Evolutionary conservation across 2,888 invertebrate genomes (phyloP).

Genomic region (Eilema sororculum): DNA sequence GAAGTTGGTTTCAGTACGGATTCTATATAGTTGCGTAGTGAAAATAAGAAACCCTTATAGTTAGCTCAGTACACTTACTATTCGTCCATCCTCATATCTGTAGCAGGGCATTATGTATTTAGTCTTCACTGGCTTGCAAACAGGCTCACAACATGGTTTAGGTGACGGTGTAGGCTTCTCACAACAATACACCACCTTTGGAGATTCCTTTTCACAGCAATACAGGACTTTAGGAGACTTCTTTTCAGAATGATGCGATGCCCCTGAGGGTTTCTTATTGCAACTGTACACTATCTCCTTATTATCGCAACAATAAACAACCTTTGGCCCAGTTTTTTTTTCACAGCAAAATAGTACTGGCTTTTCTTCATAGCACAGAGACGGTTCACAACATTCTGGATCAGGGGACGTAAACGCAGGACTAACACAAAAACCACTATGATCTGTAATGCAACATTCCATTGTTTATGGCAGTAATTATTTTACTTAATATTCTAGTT

Average conservation of each 20-base stretch:
- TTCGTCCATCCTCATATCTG: slow-evolving; percentile 81
- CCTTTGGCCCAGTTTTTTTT: slow-evolving; percentile 13
- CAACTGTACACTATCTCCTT: slow-evolving; percentile 14
- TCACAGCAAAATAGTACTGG: slow-evolving; percentile 26
- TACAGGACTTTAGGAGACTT: slow-evolving; percentile 59
- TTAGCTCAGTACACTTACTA: slow-evolving; percentile 71
- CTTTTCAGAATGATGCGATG: slow-evolving; percentile 18
- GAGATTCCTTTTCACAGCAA: slow-evolving; percentile 53
- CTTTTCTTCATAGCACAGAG: slow-evolving; percentile 10
- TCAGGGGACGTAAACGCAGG: slow-evolving; percentile 61
- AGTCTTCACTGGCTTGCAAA: slow-evolving; percentile 66
- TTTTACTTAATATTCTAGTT: slow-evolving; percentile 22
- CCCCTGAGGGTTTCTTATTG: not conserved
- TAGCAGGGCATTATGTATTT: slow-evolving; percentile 83
- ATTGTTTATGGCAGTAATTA: slow-evolving; percentile 58
- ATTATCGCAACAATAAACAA: slow-evolving; percentile 11
- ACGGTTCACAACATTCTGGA: slow-evolving; percentile 58
- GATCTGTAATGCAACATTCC: slow-evolving; percentile 66
- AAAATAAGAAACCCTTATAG: not conserved
- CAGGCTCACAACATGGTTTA: slow-evolving; percentile 3
- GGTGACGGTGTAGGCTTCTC: not conserved
- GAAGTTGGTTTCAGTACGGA: slow-evolving; percentile 19
- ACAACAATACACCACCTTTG: slow-evolving; percentile 17
- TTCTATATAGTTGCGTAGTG: not conserved
- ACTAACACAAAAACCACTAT: slow-evolving; percentile 63